Conservation (phyloP, 1,140 invertebrate genomes). For the Tetragonula clypearis region DNA sequence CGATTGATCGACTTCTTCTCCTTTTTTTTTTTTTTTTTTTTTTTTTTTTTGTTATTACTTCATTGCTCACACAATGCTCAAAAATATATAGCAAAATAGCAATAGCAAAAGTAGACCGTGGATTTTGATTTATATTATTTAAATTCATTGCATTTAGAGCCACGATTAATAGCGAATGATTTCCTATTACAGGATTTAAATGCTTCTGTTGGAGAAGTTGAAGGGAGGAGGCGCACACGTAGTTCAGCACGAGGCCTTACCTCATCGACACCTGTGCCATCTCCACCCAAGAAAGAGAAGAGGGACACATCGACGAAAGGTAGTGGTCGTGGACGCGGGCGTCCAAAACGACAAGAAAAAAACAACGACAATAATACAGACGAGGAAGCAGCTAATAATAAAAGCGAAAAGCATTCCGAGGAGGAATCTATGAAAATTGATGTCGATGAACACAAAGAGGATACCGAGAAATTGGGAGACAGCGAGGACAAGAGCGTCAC, state of each 20-base stretch:
- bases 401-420: constrained; percentile 74
- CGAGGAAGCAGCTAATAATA: constrained; percentile 76
- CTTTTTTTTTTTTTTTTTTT: background rate
- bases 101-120: background rate
- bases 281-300: constrained; percentile 80
- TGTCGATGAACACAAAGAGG: constrained; percentile 74
- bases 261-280: constrained; percentile 74
- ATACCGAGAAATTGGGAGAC: constrained; percentile 65
- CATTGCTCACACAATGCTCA: background rate
- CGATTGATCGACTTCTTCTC: background rate
- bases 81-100: background rate
- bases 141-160: background rate
- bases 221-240: constrained; percentile 81
- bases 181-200: constrained; percentile 73
- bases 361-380: constrained; percentile 77
- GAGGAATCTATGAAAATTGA: constrained; percentile 78
- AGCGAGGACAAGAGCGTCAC: constrained; percentile 63
- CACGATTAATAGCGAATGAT: background rate
- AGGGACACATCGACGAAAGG: constrained; percentile 74
- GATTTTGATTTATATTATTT: background rate
- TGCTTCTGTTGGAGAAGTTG: constrained; percentile 75
- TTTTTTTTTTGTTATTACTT: constrained; percentile 11
- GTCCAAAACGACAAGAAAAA: constrained; percentile 79
- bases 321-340: constrained; percentile 76
- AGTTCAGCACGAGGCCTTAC: constrained; percentile 79